Evolutionary conservation across 2,888 invertebrate genomes (phyloP), one percentile per base, ranked within the genome.

Genomic region (Cremastinae sp.): DNA sequence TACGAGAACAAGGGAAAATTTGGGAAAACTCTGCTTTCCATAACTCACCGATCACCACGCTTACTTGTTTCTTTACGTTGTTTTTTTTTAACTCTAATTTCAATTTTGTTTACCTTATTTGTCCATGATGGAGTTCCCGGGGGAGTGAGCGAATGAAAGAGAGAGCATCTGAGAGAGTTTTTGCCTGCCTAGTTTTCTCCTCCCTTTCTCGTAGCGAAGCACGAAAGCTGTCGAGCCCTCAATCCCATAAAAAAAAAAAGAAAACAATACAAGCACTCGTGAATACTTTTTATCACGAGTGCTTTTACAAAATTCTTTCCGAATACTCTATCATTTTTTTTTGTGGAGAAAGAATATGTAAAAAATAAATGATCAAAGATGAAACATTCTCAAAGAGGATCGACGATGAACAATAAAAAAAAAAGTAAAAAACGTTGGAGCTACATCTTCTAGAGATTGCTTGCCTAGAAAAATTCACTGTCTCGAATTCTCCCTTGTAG

Each of bases 11-110:
- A 35, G 35, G 1, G 20, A 65, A 9, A 39, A 45, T 1, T 66
- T 49, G 59, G 61, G 9, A 62, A 43, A 56, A 59, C 53, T 75
- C 56, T 41, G 75, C 75, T 72, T 71, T 71, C 56, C 75, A 72
- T 66, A 41, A 75, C 66, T 75, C 75, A 66, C 66, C 61, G 71
- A 66, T 72, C 66, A 66, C 71, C 62, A 72, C 55, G 68, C 68
- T 74, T 73, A 14, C 58, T 61, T 53, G 18, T 71, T 68, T 74
- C 55, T 69, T 39, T 45, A 35, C 64, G 49, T 47, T 59, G 39
- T 37, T 59, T 59, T 55, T 9, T 59, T 74, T 64, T 37, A 55
- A 49, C 35, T 35, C 41, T 65, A 18, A 14, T 66, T 56, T 18
- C 35, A 28, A 43, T 4, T 58, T 51, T 39, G 9, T 53, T 69